Evolutionary conservation across 2,888 invertebrate genomes (phyloP).

Genomic region (Nomada ruficornis): DNA sequence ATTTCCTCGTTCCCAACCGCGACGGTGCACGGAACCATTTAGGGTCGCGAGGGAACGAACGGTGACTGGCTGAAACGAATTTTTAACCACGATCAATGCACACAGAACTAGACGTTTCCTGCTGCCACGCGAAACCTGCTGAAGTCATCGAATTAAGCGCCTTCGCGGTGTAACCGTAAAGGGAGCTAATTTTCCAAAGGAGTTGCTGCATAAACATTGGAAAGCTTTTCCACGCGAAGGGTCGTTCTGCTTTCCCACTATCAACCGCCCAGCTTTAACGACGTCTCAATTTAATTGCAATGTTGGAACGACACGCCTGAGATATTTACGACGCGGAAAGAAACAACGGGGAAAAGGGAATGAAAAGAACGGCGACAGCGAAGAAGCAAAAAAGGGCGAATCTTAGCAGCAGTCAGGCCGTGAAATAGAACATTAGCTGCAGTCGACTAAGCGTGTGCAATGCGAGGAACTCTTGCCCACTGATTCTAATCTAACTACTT

Average conservation of each 20-base stretch:
- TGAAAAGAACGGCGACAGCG: not conserved
- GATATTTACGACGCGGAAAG: not conserved
- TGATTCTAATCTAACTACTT: conserved; percentile 69
- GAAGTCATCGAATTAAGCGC: conserved; percentile 41
- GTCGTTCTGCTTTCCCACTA: not conserved
- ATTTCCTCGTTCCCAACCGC: not conserved
- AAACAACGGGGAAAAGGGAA: not conserved
- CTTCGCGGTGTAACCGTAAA: not conserved
- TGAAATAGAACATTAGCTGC: conserved; percentile 71
- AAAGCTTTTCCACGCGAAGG: conserved; percentile 1
- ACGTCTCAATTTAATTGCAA: conserved; percentile 32
- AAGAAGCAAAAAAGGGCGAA: not conserved
- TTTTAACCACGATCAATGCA: conserved; percentile 28
- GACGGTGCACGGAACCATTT: not conserved
- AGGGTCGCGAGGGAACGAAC: not conserved
- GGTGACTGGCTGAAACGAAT: conserved; percentile 25
- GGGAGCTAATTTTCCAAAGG: conserved; percentile 37
- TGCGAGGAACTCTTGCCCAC: conserved; percentile 59
- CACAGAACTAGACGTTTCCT: conserved; percentile 41
- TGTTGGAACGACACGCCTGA: not conserved
- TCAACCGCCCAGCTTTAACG: not conserved
- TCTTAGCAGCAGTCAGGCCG: conserved; percentile 12
- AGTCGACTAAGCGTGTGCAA: conserved; percentile 71
- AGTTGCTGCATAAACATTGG: conserved; percentile 4
- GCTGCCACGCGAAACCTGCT: conserved; percentile 38